phyloP scores from a whole-genome alignment of 2,888 invertebrate species.

The Epirrhoe tristata region DNA sequence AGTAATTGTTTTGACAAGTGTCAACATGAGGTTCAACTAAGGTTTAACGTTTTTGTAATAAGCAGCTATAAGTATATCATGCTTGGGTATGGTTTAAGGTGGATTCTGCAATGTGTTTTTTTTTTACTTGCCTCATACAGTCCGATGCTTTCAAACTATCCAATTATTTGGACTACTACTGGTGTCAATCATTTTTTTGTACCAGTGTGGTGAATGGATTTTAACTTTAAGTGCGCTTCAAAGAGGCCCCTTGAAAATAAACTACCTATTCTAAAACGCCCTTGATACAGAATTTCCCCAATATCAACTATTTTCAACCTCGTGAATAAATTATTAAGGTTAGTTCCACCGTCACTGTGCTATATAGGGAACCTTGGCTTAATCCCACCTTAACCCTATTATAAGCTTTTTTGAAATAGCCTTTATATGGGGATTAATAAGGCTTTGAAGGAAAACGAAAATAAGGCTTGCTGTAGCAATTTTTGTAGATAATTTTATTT shows the following conservation, averaged over 20 bases:
- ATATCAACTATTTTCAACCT: not conserved
- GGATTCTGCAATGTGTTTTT: not conserved
- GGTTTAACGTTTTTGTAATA: no score
- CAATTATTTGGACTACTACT: no score
- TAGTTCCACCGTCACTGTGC: not conserved
- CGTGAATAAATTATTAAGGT: not conserved
- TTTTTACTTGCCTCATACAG: not conserved
- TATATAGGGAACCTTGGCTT: not conserved
- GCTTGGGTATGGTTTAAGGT: not conserved
- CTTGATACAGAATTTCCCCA: not conserved
- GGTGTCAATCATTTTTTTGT: no score
- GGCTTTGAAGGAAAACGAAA: not conserved
- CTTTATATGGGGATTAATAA: slow-evolving; percentile 5
- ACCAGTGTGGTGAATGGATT: no score
- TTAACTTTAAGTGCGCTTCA: no score
- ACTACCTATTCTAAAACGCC: not conserved
- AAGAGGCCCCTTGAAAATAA: no score
- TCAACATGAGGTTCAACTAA: no score
- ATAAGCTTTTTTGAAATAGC: slow-evolving; percentile 5
- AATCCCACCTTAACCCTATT: slow-evolving; percentile 1
- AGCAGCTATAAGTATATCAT: slow-evolving; percentile 7
- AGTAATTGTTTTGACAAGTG: no score
- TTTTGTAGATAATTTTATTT: not conserved
- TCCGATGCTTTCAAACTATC: no score
- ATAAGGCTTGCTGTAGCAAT: not conserved